These are phyloP conservation scores for Subacronicta megacephala DNA, from an alignment of 2,888 invertebrate genomes.

Conservation along the genomic window DNA sequence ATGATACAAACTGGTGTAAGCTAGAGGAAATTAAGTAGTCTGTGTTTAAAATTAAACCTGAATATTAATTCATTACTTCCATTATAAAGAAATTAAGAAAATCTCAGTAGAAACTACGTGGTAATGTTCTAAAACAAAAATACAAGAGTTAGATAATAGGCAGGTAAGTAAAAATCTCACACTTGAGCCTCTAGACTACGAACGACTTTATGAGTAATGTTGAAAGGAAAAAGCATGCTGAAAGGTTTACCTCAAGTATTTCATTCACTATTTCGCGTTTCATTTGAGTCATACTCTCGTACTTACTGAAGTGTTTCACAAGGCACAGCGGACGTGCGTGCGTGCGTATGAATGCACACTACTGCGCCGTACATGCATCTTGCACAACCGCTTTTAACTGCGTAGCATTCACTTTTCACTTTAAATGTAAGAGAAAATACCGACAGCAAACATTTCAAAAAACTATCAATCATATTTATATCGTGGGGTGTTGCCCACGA, in stretches of 20 bases:
- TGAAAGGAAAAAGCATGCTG: too few relatives aligned
- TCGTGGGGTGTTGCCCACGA: too few relatives aligned
- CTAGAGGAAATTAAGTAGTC: conserved; percentile 40
- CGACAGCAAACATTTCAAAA: too few relatives aligned
- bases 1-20: conserved; percentile 11
- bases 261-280: conserved; percentile 1
- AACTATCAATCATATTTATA: too few relatives aligned
- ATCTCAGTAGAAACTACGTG: not conserved
- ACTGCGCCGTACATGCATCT: conserved; percentile 19
- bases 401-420: conserved; percentile 11
- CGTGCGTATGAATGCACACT: conserved; percentile 20
- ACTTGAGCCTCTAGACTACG: too few relatives aligned
- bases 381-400: conserved; percentile 24
- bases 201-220: too few relatives aligned
- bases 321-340: conserved; percentile 7
- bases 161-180: too few relatives aligned
- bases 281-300: conserved; percentile 18
- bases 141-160: too few relatives aligned
- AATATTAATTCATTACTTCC: conserved; percentile 17
- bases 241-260: not conserved
- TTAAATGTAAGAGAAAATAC: conserved; percentile 3
- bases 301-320: conserved; percentile 8
- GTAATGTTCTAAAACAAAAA: too few relatives aligned
- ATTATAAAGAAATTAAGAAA: conserved; percentile 5
- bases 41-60: conserved; percentile 23